Percentiles rank a stretch among this genome's conserved stretches.
Conservation (phyloP, 2,797 vertebrate genomes). For the Mus minutoides region DNA sequence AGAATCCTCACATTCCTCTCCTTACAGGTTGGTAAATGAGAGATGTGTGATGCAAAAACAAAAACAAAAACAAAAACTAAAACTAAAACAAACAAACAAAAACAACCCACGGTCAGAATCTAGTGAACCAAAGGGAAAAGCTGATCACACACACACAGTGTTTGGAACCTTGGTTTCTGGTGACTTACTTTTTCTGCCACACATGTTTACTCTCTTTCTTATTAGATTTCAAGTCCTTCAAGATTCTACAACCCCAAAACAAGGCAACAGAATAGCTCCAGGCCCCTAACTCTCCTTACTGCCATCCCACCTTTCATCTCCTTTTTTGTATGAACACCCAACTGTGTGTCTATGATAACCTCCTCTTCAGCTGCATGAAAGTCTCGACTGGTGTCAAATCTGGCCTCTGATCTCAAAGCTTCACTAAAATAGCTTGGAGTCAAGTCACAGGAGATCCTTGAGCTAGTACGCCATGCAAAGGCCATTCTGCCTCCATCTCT, state of each 20-base stretch:
- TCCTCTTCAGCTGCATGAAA: not conserved
- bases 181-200: not conserved
- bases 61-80: no score
- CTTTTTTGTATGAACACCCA: not conserved
- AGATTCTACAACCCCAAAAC: slow-evolving; percentile 21
- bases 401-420: not conserved
- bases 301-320: not conserved
- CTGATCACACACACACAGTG: not conserved
- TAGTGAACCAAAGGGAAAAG: not conserved
- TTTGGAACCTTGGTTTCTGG: not conserved
- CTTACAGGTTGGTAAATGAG: not conserved
- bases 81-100: no score
- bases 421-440: slow-evolving; percentile 23
- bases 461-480: not conserved
- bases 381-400: not conserved
- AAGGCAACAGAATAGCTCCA: not conserved
- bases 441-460: not conserved
- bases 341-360: not conserved
- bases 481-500: not conserved
- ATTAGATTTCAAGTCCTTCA: not conserved
- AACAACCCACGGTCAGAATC: not conserved
- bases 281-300: not conserved
- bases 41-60: no score
- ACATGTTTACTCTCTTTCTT: not conserved
- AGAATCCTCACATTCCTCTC: slow-evolving; percentile 19